A percentile compares a stretch with the other conserved stretches of the same genome.
phyloP scores from a whole-genome alignment of 2,797 vertebrate genomes.

The Trachurus trachurus region DNA sequence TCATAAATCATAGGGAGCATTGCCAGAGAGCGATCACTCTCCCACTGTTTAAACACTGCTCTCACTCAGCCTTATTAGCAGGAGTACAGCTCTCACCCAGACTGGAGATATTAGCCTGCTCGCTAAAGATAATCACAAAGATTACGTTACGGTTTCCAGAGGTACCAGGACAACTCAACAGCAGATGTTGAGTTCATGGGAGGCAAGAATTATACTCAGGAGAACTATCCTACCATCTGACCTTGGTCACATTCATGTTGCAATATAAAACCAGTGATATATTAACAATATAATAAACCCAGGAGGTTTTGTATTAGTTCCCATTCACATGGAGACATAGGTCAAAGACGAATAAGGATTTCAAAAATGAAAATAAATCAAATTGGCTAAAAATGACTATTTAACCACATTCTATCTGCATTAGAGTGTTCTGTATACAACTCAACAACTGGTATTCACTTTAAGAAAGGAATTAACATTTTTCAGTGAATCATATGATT shows the following conservation, averaged over 20 bases:
- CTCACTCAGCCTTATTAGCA: slow-evolving; percentile 77
- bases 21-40: slow-evolving; percentile 78
- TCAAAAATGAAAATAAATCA: too few species aligned
- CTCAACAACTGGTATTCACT: too few species aligned
- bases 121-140: slow-evolving; percentile 68
- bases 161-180: slow-evolving; percentile 37
- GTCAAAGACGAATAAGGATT: too few species aligned
- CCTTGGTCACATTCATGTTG: background rate
- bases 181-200: slow-evolving; percentile 34
- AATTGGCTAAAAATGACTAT: too few species aligned
- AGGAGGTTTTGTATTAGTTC: background rate
- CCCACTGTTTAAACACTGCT: slow-evolving; percentile 79
- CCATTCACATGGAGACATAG: background rate
- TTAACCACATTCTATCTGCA: too few species aligned
- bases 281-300: background rate
- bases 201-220: slow-evolving; percentile 8
- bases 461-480: too few species aligned
- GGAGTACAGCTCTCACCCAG: slow-evolving; percentile 66
- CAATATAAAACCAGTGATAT: background rate
- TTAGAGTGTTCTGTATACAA: too few species aligned
- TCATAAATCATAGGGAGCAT: slow-evolving; percentile 79
- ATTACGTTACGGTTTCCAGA: slow-evolving; percentile 59
- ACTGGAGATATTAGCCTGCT: slow-evolving; percentile 56
- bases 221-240: background rate
- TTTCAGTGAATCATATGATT: too few species aligned